Conservation (phyloP, 2,888 invertebrate species). For the Ochropleura leucogaster region DNA sequence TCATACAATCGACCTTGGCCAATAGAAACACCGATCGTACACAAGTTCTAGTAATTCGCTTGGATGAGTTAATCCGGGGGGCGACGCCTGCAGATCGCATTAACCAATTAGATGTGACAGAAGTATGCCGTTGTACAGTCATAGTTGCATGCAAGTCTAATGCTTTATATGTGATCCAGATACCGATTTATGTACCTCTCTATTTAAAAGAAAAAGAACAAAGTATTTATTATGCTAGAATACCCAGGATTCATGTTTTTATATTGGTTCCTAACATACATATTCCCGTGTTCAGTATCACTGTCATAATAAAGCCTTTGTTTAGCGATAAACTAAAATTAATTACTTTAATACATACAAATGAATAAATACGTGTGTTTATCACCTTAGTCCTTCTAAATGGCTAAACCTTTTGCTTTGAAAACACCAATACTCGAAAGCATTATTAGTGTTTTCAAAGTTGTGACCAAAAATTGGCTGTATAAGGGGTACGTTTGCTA, state of each 20-base stretch:
- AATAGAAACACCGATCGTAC: slow-evolving; percentile 22
- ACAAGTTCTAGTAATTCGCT: slow-evolving; percentile 46
- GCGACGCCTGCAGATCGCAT: slow-evolving; percentile 56
- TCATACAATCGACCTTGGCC: slow-evolving; percentile 35
- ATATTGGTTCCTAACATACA: neutral
- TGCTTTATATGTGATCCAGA: neutral
- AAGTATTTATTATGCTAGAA: neutral
- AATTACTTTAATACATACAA: no score
- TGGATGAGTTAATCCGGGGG: slow-evolving; percentile 56
- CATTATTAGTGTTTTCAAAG: no score
- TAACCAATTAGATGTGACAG: slow-evolving; percentile 46
- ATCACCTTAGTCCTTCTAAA: no score
- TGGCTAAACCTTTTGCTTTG: no score
- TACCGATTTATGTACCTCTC: neutral
- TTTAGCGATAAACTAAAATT: neutral
- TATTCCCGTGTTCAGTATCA: neutral
- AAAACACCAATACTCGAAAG: no score
- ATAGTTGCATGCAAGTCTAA: slow-evolving; percentile 30
- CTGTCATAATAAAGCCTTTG: neutral
- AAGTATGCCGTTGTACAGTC: slow-evolving; percentile 43
- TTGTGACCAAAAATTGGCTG: no score
- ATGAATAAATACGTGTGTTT: no score
- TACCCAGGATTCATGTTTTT: neutral
- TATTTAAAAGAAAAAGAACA: neutral
- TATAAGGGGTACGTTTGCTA: no score